phyloP scores from a whole-genome alignment of 2,797 vertebrate species.

The Mormyrops attenuatus region DNA sequence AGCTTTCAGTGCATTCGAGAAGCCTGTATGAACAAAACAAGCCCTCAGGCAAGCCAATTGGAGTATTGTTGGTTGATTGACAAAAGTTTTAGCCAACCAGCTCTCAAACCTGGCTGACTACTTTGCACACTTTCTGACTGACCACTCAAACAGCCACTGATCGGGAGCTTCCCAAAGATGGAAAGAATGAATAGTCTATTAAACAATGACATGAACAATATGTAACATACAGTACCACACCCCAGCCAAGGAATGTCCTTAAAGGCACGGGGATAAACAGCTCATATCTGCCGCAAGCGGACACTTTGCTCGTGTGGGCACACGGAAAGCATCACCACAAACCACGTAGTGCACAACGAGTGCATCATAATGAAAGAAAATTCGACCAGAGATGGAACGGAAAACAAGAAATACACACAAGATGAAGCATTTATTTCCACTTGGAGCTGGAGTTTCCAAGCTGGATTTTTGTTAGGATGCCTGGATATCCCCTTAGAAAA shows the following conservation, averaged over 20 bases:
- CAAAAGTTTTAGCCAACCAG: background rate
- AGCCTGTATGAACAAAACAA: background rate
- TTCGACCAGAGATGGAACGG: background rate
- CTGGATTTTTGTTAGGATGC: background rate
- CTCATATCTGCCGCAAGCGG: too few relatives aligned
- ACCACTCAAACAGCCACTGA: too few relatives aligned
- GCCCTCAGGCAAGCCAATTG: background rate
- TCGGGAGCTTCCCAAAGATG: too few relatives aligned
- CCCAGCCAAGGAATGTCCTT: too few relatives aligned
- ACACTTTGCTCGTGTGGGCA: too few relatives aligned
- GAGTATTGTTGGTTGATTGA: background rate
- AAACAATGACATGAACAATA: too few relatives aligned
- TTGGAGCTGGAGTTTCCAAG: background rate
- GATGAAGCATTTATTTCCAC: background rate
- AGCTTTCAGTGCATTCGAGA: background rate
- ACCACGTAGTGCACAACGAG: too few relatives aligned
- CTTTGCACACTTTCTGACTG: background rate
- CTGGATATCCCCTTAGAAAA: background rate
- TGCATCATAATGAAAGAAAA: background rate
- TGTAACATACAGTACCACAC: too few relatives aligned
- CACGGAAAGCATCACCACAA: too few relatives aligned
- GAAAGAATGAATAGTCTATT: too few relatives aligned
- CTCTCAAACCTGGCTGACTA: too few relatives aligned
- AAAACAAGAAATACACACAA: background rate
- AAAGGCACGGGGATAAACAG: too few relatives aligned